Evolutionary conservation across 1,140 invertebrate genomes (phyloP), one percentile per base, ranked within the genome.

Genomic region (Meloidogyne hapla): DNA sequence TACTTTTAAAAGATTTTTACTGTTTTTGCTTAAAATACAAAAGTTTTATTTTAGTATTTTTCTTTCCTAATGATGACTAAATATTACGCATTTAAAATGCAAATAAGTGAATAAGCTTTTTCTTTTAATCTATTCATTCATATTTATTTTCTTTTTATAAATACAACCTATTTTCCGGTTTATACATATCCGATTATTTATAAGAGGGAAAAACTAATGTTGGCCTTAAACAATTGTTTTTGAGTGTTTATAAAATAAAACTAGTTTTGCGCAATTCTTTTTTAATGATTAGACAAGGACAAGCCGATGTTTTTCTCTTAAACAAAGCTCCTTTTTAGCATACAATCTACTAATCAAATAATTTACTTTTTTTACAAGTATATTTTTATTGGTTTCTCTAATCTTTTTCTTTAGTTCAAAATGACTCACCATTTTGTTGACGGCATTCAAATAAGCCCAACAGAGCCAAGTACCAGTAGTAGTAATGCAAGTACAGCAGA

Each of bases 401-500:
- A 18, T 15, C n/a, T 56, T n/a, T n/a, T n/a, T 56, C 5, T 56
- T 56, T 56, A 56, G 48, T 21, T 33, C n/a, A n/a, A 56, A 4
- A 56, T 56, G n/a, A 56, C 8, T n/a, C 12, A n/a, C 48, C 48
- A 21, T 56, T 56, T 56, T 56, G 48, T 64, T 73, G 71, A 45
- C 10, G 48, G 23, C 2, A 25, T 64, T 28, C 56, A 73, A 64
- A 38, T 73, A 3, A 73, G 71, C 33, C 56, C 71, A 13, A 21
- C 18, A 23, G 71, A 73, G 2, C 25, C 25, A 45, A 70, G 69
- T 28, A 56, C n/a, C 1, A n/a, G 48, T 5, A 45, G 18, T 18
- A 63, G 48, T 33, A 45, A 40, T 4, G 71, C 56, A 15, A 73
- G 71, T 40, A 73, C 71, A 25, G 56, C 71, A 5, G 71, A 73